These are phyloP conservation scores for Caradrina kadenii DNA, from an alignment of 2,888 invertebrate genomes.

Conservation along the genomic window DNA sequence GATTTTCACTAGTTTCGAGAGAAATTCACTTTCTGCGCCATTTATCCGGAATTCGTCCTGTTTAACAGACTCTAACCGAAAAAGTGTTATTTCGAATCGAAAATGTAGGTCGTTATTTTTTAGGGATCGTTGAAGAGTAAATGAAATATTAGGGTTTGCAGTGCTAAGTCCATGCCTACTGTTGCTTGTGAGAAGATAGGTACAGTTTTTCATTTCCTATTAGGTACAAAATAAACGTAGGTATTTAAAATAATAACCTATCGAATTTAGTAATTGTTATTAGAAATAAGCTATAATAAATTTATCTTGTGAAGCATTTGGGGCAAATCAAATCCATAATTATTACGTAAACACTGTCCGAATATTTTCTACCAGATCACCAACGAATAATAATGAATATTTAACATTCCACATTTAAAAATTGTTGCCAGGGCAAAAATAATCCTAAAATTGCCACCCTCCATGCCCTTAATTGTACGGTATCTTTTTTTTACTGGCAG, in stretches of 20 bases:
- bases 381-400: conserved; percentile 62
- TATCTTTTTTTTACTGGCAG: conserved; percentile 61
- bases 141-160: conserved; percentile 10
- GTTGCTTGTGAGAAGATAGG: background rate
- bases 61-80: conserved; percentile 52
- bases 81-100: conserved; percentile 21
- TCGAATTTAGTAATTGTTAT: background rate
- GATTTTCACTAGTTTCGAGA: conserved; percentile 82
- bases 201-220: too few relatives aligned
- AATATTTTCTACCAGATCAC: conserved; percentile 44
- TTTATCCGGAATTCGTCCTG: conserved; percentile 70
- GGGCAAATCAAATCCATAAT: background rate
- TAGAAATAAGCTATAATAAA: background rate
- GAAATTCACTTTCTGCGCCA: conserved; percentile 84
- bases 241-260: too few relatives aligned
- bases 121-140: conserved; percentile 16
- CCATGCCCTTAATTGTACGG: conserved; percentile 66
- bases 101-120: conserved; percentile 46
- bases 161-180: background rate
- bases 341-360: background rate
- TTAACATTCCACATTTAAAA: conserved; percentile 53
- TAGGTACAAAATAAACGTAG: too few relatives aligned
- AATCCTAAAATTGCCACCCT: conserved; percentile 66
- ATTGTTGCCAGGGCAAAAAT: conserved; percentile 62
- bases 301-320: background rate